phyloP scores from a whole-genome alignment of 2,797 vertebrate genomes.

The Danio choprae region DNA sequence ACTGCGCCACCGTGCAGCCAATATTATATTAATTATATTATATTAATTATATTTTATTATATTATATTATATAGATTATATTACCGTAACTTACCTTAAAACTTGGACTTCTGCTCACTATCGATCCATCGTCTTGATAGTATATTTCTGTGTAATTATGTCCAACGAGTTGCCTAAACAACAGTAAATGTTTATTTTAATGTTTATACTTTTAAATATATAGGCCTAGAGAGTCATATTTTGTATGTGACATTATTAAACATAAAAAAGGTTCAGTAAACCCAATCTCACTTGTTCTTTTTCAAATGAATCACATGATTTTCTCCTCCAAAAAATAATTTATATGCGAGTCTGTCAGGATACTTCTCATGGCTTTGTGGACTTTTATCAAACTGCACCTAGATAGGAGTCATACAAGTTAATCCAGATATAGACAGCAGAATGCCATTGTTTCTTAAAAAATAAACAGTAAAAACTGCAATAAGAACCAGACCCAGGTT shows the following conservation, averaged over 20 bases:
- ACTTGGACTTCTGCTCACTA: constrained; percentile 71
- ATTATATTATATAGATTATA: too few relatives aligned
- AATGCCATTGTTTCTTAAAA: neutral
- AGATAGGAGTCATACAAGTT: neutral
- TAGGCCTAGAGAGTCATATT: neutral
- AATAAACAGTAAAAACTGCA: neutral
- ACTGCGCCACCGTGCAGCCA: too few relatives aligned
- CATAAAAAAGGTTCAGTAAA: neutral
- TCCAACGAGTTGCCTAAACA: constrained; percentile 82
- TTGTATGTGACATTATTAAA: neutral
- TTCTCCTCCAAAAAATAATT: constrained; percentile 73
- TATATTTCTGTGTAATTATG: constrained; percentile 81
- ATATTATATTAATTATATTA: too few relatives aligned
- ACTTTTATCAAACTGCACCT: constrained; percentile 19
- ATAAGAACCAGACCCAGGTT: neutral
- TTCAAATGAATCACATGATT: constrained; percentile 80
- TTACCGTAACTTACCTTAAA: constrained; percentile 70
- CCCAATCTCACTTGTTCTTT: constrained; percentile 83
- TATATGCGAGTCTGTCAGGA: constrained; percentile 79
- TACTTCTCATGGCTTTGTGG: constrained; percentile 71
- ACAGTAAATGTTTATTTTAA: neutral
- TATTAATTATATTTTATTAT: too few relatives aligned
- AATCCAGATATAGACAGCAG: neutral
- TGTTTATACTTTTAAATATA: too few relatives aligned
- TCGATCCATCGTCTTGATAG: constrained; percentile 76